Base-by-base conservation (phyloP, 1,140 invertebrate genomes). In the Cotesia typhae region DNA sequence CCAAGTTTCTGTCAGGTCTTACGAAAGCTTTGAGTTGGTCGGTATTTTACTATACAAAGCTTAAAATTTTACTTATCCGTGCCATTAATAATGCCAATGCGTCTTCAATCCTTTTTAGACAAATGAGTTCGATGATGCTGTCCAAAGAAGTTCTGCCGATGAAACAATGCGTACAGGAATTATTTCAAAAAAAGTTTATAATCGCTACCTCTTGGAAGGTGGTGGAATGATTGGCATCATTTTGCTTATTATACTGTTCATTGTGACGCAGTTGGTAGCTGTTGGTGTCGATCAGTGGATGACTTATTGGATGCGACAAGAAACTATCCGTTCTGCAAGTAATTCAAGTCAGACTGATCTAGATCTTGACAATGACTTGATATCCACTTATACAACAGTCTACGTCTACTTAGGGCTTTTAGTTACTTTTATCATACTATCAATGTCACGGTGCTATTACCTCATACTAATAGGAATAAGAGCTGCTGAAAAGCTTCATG, bases 381-480 rank as follows among this genome's bases (percentile, higher is more conserved):
- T 86, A 0, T 59, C 70, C 0, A 81, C 78, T 0, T 0, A 55
- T 0, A 64, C 72, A 4, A 78, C 79, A 6, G 87, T 89, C 37
- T 87, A 86, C 37, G 75, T 89, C 35, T 89, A 88, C 37, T 79
- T 83, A 0, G 79, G 77, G 2, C 77, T 87, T 1, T 84, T 88
- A 0, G 4, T 78, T 2, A 9, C 71, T 1, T 83, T 84, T 5
- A 86, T 87, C 3, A 10, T 89, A 0, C 68, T 91, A 38, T 91
- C 91, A 51, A 85, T 91, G 1, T 82, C 88, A 1, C 86, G 92
- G 20, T 90, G 90, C 1, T 88, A 91, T 14, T 84, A 91, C 55
- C 96, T 95, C 83, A 95, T 95, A 84, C 90, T 91, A 76, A 87
- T 95, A 4, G 94, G 93, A 77, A 93, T 95, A 90, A 92, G 89